Base-by-base conservation (phyloP, 2,113 vertebrate species). In the Pomatorhinus ruficollis region DNA sequence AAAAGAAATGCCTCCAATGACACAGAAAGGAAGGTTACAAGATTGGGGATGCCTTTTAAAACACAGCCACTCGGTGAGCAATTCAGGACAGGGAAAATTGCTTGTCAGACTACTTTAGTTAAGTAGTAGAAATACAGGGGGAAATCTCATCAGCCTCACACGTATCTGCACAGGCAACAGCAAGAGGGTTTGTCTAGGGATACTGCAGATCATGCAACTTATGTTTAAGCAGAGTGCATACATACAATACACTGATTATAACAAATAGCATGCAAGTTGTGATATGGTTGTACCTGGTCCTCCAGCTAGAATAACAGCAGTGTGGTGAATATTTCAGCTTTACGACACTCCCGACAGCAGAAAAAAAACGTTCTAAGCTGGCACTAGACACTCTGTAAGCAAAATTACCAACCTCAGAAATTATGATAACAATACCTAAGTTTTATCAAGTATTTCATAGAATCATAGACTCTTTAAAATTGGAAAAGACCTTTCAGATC, bases 201-300 rank as follows among this genome's bases (percentile, higher is more conserved):
- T 14, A 64, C 20, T 40, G 64, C 18, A 78, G 31, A 11, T 45
- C 21, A 44, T 4, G 7, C 25, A 93, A 39, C 6, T 44, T 16
- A 21, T 5, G 4, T 76, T 85, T 57, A 69, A 44, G 20, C 9
- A 44, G 19, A 69, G 5, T 21, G n/a, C 3, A 11, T 30, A n/a
- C 16, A 19, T 16, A n/a, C 8, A 45, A 30, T 16, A 42, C 3
- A 35, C 6, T 23, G 53, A 56, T 14, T 20, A 31, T 47, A 76
- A 79, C 8, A 74, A 56, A 64, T 0, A 50, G 4, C 2, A 2
- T 37, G 6, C 2, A 45, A 82, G 35, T 10, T 59, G 22, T 3
- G 2, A 59, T 40, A 33, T 0, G 0, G n/a, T 16, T 75, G 27
- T 24, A 52, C 56, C 11, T 12, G 2, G 30, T 42, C n/a, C 25